A percentile compares a stretch with the other conserved stretches of the same genome.
These are phyloP conservation scores for Apteryx owenii DNA, from an alignment of 2,113 vertebrate genomes.

Conservation along the genomic window DNA sequence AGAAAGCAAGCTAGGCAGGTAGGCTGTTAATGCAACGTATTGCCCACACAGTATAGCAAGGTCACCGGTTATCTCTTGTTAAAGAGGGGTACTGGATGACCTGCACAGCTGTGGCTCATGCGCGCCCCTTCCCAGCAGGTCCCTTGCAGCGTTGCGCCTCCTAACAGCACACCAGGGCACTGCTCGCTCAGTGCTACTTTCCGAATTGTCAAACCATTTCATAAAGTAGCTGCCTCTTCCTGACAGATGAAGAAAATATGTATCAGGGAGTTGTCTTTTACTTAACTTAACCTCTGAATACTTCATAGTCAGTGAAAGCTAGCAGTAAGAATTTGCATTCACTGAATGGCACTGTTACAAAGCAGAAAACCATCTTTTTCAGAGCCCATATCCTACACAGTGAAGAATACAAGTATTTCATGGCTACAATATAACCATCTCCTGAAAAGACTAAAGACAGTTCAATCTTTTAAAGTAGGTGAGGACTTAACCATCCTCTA, in stretches of 20 bases:
- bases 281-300: neutral
- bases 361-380: neutral
- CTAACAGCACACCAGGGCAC: neutral
- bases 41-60: neutral
- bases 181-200: neutral
- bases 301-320: neutral
- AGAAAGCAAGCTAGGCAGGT: neutral
- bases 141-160: neutral
- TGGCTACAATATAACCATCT: neutral
- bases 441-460: neutral
- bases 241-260: neutral
- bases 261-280: neutral
- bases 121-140: neutral
- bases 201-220: neutral
- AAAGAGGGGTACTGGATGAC: neutral
- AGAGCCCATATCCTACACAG: neutral
- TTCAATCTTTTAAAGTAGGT: neutral
- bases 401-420: neutral
- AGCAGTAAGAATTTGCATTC: neutral
- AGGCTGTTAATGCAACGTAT: neutral
- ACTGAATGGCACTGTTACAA: neutral
- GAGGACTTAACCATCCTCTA: neutral
- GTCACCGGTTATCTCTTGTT: neutral
- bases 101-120: accelerated
- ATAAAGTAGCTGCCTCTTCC: neutral